Conservation (phyloP, 2,888 invertebrate genomes). For the Noctua janthe region DNA sequence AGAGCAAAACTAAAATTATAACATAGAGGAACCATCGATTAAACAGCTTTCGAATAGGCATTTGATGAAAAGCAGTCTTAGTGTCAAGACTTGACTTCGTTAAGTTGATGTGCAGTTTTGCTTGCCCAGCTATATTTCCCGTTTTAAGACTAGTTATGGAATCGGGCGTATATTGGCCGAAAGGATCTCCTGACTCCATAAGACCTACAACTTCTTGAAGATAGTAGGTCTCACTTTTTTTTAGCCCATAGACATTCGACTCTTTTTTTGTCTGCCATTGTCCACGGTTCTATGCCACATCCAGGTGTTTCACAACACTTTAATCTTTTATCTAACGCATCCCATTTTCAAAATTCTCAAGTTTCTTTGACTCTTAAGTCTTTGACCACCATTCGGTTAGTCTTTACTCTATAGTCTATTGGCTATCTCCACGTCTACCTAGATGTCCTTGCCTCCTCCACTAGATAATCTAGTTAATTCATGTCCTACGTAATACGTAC, state of each 20-base stretch:
- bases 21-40: not conserved
- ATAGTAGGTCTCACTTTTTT: not conserved
- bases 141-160: not conserved
- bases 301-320: not conserved
- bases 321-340: not conserved
- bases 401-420: not conserved
- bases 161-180: not conserved
- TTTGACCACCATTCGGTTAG: not conserved
- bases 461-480: conserved; percentile 13
- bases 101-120: not conserved
- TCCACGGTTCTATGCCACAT: not conserved
- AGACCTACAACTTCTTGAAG: not conserved
- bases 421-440: not conserved
- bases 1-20: conserved; percentile 2
- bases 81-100: not conserved
- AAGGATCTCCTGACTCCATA: not conserved
- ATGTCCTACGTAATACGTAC: conserved; percentile 5
- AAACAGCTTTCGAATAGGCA: conserved; percentile 11
- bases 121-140: not conserved
- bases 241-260: too few relatives aligned
- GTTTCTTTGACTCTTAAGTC: not conserved
- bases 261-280: not conserved
- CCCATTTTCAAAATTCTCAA: not conserved
- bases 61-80: not conserved
- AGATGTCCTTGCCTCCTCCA: not conserved